A percentile compares a stretch with the other conserved stretches of the same genome.
These are phyloP conservation scores for Drosophila diplacantha DNA, from an alignment of 2,888 invertebrate genomes.

Conservation along the genomic window DNA sequence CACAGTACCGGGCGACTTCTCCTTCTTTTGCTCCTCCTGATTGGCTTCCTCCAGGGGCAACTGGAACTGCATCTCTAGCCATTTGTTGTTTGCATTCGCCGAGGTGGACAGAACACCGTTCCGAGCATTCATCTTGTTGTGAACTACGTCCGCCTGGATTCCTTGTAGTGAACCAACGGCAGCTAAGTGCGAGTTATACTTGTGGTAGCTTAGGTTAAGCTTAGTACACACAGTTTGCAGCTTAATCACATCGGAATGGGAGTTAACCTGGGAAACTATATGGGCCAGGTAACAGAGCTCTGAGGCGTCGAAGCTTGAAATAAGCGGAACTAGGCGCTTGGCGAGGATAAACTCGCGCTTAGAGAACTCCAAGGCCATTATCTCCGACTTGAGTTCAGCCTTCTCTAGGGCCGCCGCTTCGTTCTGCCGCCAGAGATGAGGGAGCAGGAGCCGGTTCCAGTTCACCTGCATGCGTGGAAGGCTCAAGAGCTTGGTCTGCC, in stretches of 20 bases:
- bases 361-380: constrained; percentile 69
- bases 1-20: constrained; percentile 45
- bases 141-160: constrained; percentile 57
- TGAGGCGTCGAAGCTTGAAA: constrained; percentile 35
- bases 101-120: constrained; percentile 55
- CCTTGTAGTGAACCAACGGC: constrained; percentile 52
- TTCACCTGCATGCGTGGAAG: constrained; percentile 66
- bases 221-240: constrained; percentile 57
- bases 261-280: constrained; percentile 37
- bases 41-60: constrained; percentile 41
- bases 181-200: constrained; percentile 56
- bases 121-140: constrained; percentile 53
- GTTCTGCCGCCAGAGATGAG: constrained; percentile 69
- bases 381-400: constrained; percentile 63
- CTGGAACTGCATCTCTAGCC: constrained; percentile 72
- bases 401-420: constrained; percentile 58
- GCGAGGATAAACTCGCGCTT: constrained; percentile 67
- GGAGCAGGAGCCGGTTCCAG: constrained; percentile 64
- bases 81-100: constrained; percentile 58
- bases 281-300: constrained; percentile 37
- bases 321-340: constrained; percentile 46
- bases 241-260: constrained; percentile 53
- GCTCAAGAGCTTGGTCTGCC: constrained; percentile 53
- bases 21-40: constrained; percentile 10
- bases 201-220: constrained; percentile 43